Percentiles rank a stretch among this genome's conserved stretches.
Conservation (phyloP, 2,113 vertebrate species). For the Lonchura striata region DNA sequence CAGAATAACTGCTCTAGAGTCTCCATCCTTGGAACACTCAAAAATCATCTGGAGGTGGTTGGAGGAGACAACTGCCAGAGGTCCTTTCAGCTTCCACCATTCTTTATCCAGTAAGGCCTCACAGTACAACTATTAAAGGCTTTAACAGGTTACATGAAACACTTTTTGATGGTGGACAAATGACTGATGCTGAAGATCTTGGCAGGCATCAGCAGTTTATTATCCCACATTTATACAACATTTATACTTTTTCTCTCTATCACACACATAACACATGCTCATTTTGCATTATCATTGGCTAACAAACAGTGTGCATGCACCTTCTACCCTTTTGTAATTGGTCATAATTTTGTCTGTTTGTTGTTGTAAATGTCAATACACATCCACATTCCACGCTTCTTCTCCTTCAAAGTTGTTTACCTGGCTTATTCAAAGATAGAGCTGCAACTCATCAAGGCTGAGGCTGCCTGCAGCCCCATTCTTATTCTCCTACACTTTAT, state of each 20-base stretch:
- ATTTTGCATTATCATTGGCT: not conserved
- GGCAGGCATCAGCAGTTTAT: not conserved
- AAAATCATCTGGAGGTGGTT: not conserved
- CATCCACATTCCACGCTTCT: not conserved
- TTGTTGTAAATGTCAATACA: not conserved
- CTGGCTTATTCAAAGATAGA: not conserved
- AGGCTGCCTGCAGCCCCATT: not conserved
- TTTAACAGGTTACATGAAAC: not conserved
- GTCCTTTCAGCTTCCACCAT: not conserved
- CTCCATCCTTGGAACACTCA: not conserved
- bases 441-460: not conserved
- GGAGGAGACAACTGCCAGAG: not conserved
- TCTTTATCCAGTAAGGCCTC: not conserved
- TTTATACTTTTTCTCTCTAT: no score
- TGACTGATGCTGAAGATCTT: not conserved
- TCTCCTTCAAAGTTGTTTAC: not conserved
- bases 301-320: no score
- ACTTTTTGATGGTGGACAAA: not conserved
- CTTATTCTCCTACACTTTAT: not conserved
- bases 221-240: not conserved
- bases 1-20: fast-evolving
- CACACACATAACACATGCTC: fast-evolving
- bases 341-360: no score
- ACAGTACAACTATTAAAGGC: not conserved
- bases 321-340: no score